These are phyloP conservation scores for Baccha elongata DNA, from an alignment of 2,888 invertebrate genomes.

Conservation along the genomic window DNA sequence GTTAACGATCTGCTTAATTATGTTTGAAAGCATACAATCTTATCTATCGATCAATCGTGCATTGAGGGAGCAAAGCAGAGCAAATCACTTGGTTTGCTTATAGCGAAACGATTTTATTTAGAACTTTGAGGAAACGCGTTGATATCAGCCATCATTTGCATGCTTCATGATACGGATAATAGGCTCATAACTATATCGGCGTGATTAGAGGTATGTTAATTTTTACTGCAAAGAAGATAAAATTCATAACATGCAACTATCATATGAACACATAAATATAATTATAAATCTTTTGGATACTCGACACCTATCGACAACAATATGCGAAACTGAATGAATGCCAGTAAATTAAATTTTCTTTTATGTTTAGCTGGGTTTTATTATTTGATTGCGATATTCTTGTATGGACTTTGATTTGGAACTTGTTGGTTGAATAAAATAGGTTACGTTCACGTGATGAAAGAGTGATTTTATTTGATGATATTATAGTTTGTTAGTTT, in stretches of 20 bases:
- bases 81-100: not conserved
- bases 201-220: slow-evolving; percentile 59
- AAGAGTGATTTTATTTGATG: slow-evolving; percentile 3
- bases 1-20: slow-evolving; percentile 65
- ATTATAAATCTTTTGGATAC: too few relatives aligned
- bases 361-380: too few relatives aligned
- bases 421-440: not conserved
- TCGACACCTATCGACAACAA: too few relatives aligned
- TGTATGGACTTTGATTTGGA: not conserved
- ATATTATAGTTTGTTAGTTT: too few relatives aligned
- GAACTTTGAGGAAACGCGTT: slow-evolving; percentile 55
- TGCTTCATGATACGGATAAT: slow-evolving; percentile 65
- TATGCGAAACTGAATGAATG: too few relatives aligned
- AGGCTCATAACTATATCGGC: slow-evolving; percentile 58
- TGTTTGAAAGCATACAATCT: slow-evolving; percentile 47
- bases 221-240: slow-evolving; percentile 42
- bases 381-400: not conserved
- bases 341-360: too few relatives aligned
- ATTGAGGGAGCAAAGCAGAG: not conserved
- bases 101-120: slow-evolving; percentile 11
- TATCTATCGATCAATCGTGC: slow-evolving; percentile 57
- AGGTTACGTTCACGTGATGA: not conserved
- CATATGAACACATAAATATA: not conserved
- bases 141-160: slow-evolving; percentile 65
- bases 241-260: slow-evolving; percentile 44